Evolutionary conservation across 2,888 invertebrate species (phyloP).

Genomic region (Ecliptopera silaceata): DNA sequence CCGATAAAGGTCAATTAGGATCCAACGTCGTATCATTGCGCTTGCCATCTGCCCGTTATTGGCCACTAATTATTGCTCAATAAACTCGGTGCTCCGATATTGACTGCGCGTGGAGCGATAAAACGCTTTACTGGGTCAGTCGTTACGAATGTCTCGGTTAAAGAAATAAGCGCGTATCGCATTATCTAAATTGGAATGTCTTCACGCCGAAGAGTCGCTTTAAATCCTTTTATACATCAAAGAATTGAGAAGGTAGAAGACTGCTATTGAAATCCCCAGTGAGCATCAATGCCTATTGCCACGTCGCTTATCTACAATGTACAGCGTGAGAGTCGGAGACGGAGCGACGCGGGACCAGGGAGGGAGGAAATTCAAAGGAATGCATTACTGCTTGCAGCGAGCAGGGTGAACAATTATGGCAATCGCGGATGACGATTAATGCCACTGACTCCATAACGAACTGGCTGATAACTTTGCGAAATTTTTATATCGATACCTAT

Average conservation of each 20-base stretch:
- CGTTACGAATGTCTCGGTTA: slow-evolving; percentile 33
- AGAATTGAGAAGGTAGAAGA: slow-evolving; percentile 64
- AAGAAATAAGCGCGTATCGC: slow-evolving; percentile 40
- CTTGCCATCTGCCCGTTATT: slow-evolving; percentile 43
- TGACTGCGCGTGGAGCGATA: slow-evolving; percentile 38
- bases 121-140: slow-evolving; percentile 42
- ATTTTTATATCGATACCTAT: not conserved
- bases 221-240: slow-evolving; percentile 74
- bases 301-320: slow-evolving; percentile 76
- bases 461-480: slow-evolving; percentile 5
- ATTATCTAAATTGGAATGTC: slow-evolving; percentile 60
- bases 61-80: slow-evolving; percentile 50
- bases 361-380: slow-evolving; percentile 61
- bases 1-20: slow-evolving; percentile 71
- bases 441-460: slow-evolving; percentile 16
- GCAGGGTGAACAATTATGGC: slow-evolving; percentile 50
- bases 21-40: slow-evolving; percentile 47
- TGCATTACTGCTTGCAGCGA: slow-evolving; percentile 57
- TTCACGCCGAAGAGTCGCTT: slow-evolving; percentile 60
- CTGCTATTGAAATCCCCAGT: slow-evolving; percentile 75
- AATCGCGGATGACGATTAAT: slow-evolving; percentile 35
- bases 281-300: slow-evolving; percentile 80
- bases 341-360: slow-evolving; percentile 40
- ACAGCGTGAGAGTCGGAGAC: slow-evolving; percentile 53
- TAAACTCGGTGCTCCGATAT: slow-evolving; percentile 41